Evolutionary conservation across 2,797 vertebrate genomes (phyloP).

Genomic region (Zenarchopterus dispar): DNA sequence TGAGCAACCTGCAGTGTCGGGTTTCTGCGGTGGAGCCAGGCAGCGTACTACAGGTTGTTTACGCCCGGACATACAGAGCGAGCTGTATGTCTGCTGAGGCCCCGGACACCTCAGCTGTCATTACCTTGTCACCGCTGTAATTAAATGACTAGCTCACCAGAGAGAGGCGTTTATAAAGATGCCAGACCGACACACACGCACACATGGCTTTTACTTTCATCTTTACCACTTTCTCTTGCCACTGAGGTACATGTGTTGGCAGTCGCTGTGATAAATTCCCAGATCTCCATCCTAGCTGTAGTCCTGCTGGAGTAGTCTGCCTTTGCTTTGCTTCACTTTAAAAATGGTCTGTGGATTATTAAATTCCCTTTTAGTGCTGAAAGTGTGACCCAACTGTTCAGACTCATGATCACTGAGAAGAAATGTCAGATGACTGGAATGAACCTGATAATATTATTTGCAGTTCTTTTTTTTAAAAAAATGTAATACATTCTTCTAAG

Average conservation of each 20-base stretch:
- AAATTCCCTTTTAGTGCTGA: slow-evolving; percentile 45
- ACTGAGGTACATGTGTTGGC: slow-evolving; percentile 69
- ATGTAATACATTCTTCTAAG: slow-evolving; percentile 5
- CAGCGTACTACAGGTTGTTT: slow-evolving; percentile 68
- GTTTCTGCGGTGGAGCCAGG: slow-evolving; percentile 67
- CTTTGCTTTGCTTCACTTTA: slow-evolving; percentile 27
- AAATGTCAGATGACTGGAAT: slow-evolving; percentile 31
- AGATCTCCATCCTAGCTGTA: slow-evolving; percentile 51
- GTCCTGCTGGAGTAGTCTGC: slow-evolving; percentile 45
- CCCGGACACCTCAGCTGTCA: slow-evolving; percentile 75
- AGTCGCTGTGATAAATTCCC: slow-evolving; percentile 64
- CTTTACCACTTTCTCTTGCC: slow-evolving; percentile 66
- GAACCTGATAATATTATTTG: slow-evolving; percentile 20
- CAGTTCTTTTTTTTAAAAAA: slow-evolving; percentile 7
- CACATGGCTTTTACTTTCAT: slow-evolving; percentile 65
- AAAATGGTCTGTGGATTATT: slow-evolving; percentile 50
- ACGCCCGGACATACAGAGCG: slow-evolving; percentile 66
- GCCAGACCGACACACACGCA: slow-evolving; percentile 56
- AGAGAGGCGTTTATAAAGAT: slow-evolving; percentile 72
- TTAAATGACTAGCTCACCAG: slow-evolving; percentile 72
- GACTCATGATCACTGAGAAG: slow-evolving; percentile 43
- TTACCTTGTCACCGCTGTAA: slow-evolving; percentile 80
- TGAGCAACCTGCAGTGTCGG: slow-evolving; percentile 51
- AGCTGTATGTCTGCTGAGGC: slow-evolving; percentile 68
- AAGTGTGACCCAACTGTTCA: slow-evolving; percentile 24